Conservation (phyloP, 2,888 invertebrate genomes). For the Lasioglossum pauxillum region DNA sequence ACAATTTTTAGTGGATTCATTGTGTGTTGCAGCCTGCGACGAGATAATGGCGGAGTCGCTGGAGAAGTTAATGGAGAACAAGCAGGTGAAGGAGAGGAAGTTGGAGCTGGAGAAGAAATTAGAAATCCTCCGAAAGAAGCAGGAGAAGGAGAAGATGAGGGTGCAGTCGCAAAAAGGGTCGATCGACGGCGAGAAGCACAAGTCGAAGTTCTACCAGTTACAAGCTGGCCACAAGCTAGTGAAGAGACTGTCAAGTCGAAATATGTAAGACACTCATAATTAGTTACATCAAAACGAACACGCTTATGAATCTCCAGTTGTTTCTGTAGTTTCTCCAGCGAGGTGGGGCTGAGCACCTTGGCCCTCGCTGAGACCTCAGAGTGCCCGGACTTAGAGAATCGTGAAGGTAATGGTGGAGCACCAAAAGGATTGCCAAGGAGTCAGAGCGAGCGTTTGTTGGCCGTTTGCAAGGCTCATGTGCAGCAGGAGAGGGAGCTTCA, state of each 20-base stretch:
- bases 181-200: slow-evolving; percentile 87
- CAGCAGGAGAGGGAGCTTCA: slow-evolving; percentile 91
- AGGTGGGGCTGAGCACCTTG: slow-evolving; percentile 76
- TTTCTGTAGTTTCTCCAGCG: slow-evolving; percentile 77
- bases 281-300: neutral
- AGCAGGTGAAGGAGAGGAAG: slow-evolving; percentile 93
- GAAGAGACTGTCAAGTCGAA: slow-evolving; percentile 91
- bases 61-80: slow-evolving; percentile 92
- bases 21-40: slow-evolving; percentile 73
- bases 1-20: neutral
- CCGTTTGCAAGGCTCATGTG: slow-evolving; percentile 89
- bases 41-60: slow-evolving; percentile 91
- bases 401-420: slow-evolving; percentile 85
- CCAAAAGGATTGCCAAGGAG: slow-evolving; percentile 86
- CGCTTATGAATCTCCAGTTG: slow-evolving; percentile 17
- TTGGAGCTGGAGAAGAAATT: slow-evolving; percentile 95
- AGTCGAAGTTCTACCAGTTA: slow-evolving; percentile 88
- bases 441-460: slow-evolving; percentile 88
- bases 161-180: slow-evolving; percentile 87
- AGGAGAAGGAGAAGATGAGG: slow-evolving; percentile 89
- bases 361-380: slow-evolving; percentile 84
- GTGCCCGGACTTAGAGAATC: slow-evolving; percentile 83
- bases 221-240: slow-evolving; percentile 89
- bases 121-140: slow-evolving; percentile 92
- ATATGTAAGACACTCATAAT: slow-evolving; percentile 87